Base-by-base conservation (phyloP, 2,113 vertebrate species). In the Cavia aperea region DNA sequence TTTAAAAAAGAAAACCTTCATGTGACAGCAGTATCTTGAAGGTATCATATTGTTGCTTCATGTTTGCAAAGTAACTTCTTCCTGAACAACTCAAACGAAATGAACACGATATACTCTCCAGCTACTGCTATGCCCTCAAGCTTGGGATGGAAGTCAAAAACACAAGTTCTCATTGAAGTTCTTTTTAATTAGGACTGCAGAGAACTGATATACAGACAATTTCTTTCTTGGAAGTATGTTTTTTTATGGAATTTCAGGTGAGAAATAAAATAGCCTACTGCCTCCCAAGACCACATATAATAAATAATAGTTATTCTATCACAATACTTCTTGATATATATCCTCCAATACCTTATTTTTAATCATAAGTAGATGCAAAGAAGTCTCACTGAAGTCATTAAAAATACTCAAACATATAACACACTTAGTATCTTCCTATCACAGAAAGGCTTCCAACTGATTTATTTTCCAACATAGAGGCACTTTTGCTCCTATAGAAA, bases 141-240 rank as follows among this genome's bases (percentile, higher is more conserved):
- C 97, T 97, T 93, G 72, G 77, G 96, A 95, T 96, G 96, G 95
- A 97, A 97, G 95, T 97, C 58, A 77, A 96, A 97, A 97, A 96
- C 94, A 96, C 97, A 97, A 97, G 96, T 97, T 97, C 94, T 95
- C 95, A 96, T 96, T 97, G 97, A 97, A 97, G 97, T 97, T 95
- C 95, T 91, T 97, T 97, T 97, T 97, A 98, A 97, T 98, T 98
- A 97, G 97, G 96, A 94, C 96, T 97, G 96, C 95, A 96, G 96
- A 97, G 95, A 97, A 95, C 86, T 77, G 54, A 93, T 92, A 4
- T 92, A 91, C 95, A 96, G 94, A 96, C 92, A 92, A 96, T 86
- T 93, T 94, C n/a, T 43, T 58, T 63, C 88, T 96, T 39, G 54
- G 70, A 93, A 96, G 88, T 94, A 95, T 91, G 73, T 96, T 90